Conservation (phyloP, 2,888 invertebrate genomes). For the Galerucella calmariensis region DNA sequence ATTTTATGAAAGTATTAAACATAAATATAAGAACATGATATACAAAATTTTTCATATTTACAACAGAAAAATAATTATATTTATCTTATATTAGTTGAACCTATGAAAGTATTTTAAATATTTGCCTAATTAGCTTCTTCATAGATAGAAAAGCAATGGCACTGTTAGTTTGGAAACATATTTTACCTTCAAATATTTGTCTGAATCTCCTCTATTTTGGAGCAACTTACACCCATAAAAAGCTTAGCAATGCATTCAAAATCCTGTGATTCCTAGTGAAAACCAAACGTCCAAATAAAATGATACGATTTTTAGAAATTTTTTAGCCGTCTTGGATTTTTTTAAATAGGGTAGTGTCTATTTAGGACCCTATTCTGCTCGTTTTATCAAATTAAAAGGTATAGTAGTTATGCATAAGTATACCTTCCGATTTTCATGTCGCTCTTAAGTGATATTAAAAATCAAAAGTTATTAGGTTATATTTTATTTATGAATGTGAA, state of each 20-base stretch:
- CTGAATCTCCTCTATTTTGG: not conserved
- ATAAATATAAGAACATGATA: no score
- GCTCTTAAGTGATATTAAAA: conserved; percentile 1
- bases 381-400: not conserved
- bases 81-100: no score
- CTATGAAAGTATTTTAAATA: no score
- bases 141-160: no score
- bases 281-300: not conserved
- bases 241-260: not conserved
- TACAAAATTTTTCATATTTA: no score
- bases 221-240: not conserved
- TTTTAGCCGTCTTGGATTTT: not conserved
- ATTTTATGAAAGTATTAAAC: no score
- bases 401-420: no score
- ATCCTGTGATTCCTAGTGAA: not conserved
- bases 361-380: not conserved
- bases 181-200: no score
- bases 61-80: no score
- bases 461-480: not conserved
- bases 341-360: not conserved
- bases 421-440: no score
- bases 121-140: no score
- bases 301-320: not conserved
- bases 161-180: no score
- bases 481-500: conserved; percentile 10